Evolutionary conservation across 2,888 invertebrate genomes (phyloP).

Genomic region (Drosophila lacicola): DNA sequence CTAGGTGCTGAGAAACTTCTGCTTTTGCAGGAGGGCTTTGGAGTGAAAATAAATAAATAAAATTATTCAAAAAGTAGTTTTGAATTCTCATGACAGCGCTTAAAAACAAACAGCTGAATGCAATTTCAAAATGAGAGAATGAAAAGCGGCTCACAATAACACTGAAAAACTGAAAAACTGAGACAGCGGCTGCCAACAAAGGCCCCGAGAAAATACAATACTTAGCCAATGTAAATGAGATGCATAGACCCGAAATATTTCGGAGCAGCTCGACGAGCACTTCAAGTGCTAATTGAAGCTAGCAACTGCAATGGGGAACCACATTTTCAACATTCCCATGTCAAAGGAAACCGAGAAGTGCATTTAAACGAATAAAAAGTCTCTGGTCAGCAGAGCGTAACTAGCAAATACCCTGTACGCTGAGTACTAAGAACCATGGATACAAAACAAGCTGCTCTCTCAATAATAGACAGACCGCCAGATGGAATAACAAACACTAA

Average conservation of each 20-base stretch:
- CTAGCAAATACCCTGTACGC: background rate
- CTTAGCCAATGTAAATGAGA: slow-evolving; percentile 59
- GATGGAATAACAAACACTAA: too few species aligned
- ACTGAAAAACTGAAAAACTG: slow-evolving; percentile 16
- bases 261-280: slow-evolving; percentile 20
- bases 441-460: too few species aligned
- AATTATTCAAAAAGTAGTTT: slow-evolving; percentile 71
- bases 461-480: background rate
- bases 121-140: slow-evolving; percentile 64
- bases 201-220: slow-evolving; percentile 15
- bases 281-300: slow-evolving; percentile 47
- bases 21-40: slow-evolving; percentile 48
- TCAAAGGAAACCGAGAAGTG: slow-evolving; percentile 40
- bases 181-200: slow-evolving; percentile 31
- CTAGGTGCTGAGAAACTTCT: slow-evolving; percentile 29
- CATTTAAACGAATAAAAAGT: slow-evolving; percentile 4
- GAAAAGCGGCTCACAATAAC: slow-evolving; percentile 44
- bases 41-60: slow-evolving; percentile 71
- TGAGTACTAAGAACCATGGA: background rate
- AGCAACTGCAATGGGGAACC: slow-evolving; percentile 22
- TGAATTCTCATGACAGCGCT: slow-evolving; percentile 72
- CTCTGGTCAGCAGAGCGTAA: background rate
- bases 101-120: slow-evolving; percentile 70
- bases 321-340: slow-evolving; percentile 53
- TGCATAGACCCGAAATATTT: slow-evolving; percentile 58